Conservation (phyloP, 2,797 vertebrate species). For the Triplophysa yarkandensis region DNA sequence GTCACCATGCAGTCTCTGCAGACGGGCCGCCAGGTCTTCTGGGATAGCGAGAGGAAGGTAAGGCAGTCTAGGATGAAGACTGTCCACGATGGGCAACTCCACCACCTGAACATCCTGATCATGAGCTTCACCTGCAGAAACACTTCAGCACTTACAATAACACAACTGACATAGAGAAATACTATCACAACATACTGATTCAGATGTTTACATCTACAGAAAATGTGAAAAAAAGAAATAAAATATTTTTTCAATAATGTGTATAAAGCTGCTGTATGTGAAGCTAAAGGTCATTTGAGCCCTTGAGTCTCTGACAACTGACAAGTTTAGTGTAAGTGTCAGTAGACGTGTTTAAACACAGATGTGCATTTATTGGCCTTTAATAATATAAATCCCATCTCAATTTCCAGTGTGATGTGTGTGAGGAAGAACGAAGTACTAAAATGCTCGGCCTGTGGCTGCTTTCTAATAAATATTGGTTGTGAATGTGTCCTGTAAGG, state of each 20-base stretch:
- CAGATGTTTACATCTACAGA: no score
- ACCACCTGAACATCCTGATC: constrained; percentile 96
- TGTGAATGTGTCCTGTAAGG: constrained; percentile 38
- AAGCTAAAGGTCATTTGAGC: no score
- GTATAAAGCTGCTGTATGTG: no score
- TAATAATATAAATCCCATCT: not conserved
- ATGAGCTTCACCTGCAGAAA: constrained; percentile 86
- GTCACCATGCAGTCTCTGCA: constrained; percentile 92
- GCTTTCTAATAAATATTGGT: constrained; percentile 36
- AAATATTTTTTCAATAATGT: no score
- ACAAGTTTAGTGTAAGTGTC: no score
- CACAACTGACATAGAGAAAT: no score
- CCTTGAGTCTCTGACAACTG: no score
- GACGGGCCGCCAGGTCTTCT: constrained; percentile 90
- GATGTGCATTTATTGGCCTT: not conserved
- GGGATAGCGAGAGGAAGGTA: constrained; percentile 94
- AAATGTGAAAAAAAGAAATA: no score
- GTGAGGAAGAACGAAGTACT: constrained; percentile 19
- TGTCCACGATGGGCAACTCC: constrained; percentile 97
- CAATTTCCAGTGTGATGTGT: constrained; percentile 2
- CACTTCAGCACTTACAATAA: not conserved
- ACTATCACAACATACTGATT: no score
- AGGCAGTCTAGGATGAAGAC: constrained; percentile 93
- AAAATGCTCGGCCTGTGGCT: constrained; percentile 15
- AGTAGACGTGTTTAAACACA: no score